Conservation (phyloP, 2,113 vertebrate genomes). For the Brachypodius melanocephalos region DNA sequence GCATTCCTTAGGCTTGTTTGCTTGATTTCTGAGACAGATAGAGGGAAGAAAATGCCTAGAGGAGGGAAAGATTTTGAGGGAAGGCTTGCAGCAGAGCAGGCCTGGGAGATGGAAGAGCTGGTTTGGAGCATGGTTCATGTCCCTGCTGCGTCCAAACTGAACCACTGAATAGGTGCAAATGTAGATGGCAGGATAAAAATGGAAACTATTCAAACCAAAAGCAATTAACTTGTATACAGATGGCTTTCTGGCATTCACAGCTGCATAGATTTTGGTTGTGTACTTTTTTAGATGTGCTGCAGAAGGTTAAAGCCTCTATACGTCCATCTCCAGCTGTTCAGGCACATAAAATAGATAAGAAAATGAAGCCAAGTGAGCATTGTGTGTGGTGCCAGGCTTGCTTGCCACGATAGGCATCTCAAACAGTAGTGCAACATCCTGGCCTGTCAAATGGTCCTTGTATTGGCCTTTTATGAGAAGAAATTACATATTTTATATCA, state of each 20-base stretch:
- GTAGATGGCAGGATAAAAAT: constrained; percentile 18
- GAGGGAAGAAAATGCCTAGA: not conserved
- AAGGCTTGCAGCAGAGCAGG: not conserved
- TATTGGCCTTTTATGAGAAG: constrained; percentile 19
- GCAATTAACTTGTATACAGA: constrained; percentile 46
- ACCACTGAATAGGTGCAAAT: constrained; percentile 44
- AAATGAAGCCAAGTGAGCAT: constrained; percentile 40
- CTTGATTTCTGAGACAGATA: not conserved
- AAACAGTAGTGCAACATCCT: constrained; percentile 31
- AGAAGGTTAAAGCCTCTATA: constrained; percentile 26
- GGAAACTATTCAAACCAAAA: constrained; percentile 30
- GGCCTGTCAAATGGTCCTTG: constrained; percentile 7
- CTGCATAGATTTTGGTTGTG: constrained; percentile 19
- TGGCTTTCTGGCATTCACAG: constrained; percentile 50
- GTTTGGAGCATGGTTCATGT: not conserved
- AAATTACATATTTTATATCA: constrained; percentile 35
- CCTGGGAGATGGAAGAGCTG: not conserved
- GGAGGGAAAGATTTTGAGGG: not conserved
- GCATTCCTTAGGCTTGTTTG: not conserved
- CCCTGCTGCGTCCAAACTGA: not conserved
- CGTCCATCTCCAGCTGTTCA: constrained; percentile 46
- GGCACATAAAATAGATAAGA: constrained; percentile 38
- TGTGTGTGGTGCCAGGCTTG: not conserved
- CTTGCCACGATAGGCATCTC: constrained; percentile 23
- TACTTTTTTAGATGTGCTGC: constrained; percentile 20